These are phyloP conservation scores for Drosophila trichaetosa DNA, from an alignment of 2,888 invertebrate genomes.

Conservation along the genomic window DNA sequence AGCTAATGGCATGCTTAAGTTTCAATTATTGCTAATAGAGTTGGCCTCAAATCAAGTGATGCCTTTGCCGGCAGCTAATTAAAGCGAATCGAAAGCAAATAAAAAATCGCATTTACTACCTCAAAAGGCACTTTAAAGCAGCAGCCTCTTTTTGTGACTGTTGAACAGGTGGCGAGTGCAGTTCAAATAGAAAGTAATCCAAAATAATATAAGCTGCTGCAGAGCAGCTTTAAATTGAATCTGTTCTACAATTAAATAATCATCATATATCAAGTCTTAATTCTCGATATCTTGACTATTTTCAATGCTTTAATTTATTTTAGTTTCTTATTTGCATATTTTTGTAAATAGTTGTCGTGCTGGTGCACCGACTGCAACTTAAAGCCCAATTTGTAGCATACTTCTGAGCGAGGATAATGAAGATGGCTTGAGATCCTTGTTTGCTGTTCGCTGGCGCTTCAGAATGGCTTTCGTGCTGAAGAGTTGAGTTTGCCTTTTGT, in stretches of 20 bases:
- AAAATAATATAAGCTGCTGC: background rate
- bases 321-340: background rate
- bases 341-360: background rate
- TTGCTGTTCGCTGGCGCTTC: background rate
- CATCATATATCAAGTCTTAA: too few relatives aligned
- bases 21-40: conserved; percentile 79
- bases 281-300: background rate
- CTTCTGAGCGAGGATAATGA: background rate
- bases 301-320: background rate
- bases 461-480: background rate
- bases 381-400: background rate
- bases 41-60: conserved; percentile 45
- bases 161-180: background rate
- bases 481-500: background rate
- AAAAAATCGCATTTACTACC: conserved; percentile 11
- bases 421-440: background rate
- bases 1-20: conserved; percentile 76
- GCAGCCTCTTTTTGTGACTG: too few relatives aligned
- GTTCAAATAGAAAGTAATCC: background rate
- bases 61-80: background rate
- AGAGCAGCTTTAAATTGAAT: background rate
- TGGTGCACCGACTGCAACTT: background rate
- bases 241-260: background rate
- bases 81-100: background rate
- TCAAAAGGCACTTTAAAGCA: conserved; percentile 2